Conservation (phyloP, 1,140 invertebrate genomes). For the Sesamia nonagrioides region DNA sequence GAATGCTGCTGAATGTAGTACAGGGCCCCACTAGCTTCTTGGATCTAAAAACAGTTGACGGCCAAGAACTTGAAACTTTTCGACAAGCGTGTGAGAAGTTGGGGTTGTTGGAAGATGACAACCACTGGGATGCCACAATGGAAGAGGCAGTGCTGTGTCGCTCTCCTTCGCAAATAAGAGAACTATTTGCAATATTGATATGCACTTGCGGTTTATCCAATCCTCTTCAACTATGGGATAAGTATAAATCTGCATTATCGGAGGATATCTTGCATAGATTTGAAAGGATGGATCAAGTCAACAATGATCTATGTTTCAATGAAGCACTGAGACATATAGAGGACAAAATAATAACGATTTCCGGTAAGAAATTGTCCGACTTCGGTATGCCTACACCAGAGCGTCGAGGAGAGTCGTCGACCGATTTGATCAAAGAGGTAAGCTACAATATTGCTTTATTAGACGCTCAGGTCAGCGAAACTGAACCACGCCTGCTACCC, state of each 20-base stretch:
- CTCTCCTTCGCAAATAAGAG: conserved; percentile 47
- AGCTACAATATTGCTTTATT: conserved; percentile 53
- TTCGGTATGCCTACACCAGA: conserved; percentile 49
- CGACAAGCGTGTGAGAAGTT: conserved; percentile 47
- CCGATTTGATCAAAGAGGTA: conserved; percentile 53
- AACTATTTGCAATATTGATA: conserved; percentile 51
- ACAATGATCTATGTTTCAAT: conserved; percentile 62
- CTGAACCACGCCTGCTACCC: conserved; percentile 13
- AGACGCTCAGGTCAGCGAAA: conserved; percentile 55
- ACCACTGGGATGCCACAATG: conserved; percentile 52
- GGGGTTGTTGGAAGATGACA: conserved; percentile 50
- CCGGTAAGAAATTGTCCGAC: conserved; percentile 54
- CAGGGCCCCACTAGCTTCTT: conserved; percentile 38
- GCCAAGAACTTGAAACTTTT: conserved; percentile 47
- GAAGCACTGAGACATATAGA: conserved; percentile 59
- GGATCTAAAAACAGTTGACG: conserved; percentile 54
- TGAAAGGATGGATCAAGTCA: conserved; percentile 49
- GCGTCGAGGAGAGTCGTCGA: conserved; percentile 50
- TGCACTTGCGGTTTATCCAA: conserved; percentile 51
- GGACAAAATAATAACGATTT: conserved; percentile 55
- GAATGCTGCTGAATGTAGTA: conserved; percentile 47
- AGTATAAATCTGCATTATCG: conserved; percentile 45
- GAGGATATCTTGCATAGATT: conserved; percentile 34
- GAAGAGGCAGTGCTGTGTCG: conserved; percentile 53
- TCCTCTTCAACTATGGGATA: conserved; percentile 46